These are phyloP conservation scores for Gymnoscopelus braueri DNA, from an alignment of 2,797 vertebrate genomes.

Conservation along the genomic window DNA sequence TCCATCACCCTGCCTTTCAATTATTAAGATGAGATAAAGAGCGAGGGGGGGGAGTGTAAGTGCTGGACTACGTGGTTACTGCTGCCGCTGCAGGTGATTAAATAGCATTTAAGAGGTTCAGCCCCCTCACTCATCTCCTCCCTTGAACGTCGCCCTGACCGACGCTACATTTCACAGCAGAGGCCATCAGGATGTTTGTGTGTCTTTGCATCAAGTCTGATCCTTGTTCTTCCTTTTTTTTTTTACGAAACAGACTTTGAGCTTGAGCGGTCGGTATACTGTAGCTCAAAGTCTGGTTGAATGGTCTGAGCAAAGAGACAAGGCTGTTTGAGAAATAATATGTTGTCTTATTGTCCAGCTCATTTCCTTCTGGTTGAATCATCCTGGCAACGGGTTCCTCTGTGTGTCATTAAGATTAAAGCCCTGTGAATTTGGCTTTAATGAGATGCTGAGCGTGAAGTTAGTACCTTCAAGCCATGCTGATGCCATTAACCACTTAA, in stretches of 20 bases:
- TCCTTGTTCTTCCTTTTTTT: slow-evolving; percentile 27
- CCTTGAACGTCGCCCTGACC: slow-evolving; percentile 46
- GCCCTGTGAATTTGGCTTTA: too few species aligned
- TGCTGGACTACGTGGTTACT: slow-evolving; percentile 57
- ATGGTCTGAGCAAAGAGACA: slow-evolving; percentile 47
- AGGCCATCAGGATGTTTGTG: slow-evolving; percentile 62
- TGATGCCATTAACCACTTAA: too few species aligned
- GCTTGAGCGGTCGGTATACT: too few species aligned
- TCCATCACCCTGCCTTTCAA: slow-evolving; percentile 73
- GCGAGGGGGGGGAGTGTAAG: slow-evolving; percentile 57
- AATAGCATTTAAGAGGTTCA: slow-evolving; percentile 72
- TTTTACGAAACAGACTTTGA: too few species aligned
- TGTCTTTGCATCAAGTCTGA: slow-evolving; percentile 58
- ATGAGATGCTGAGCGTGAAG: too few species aligned
- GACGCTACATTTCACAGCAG: slow-evolving; percentile 47
- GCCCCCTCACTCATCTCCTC: slow-evolving; percentile 55
- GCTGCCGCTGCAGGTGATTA: slow-evolving; percentile 71
- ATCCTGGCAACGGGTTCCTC: slow-evolving; percentile 35
- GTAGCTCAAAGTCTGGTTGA: slow-evolving; percentile 49
- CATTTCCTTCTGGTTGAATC: slow-evolving; percentile 65
- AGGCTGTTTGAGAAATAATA: slow-evolving; percentile 49
- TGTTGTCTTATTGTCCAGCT: slow-evolving; percentile 39
- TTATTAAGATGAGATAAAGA: slow-evolving; percentile 72
- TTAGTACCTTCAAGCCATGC: too few species aligned
- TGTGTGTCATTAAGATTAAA: too few species aligned